Conservation (phyloP, 2,888 invertebrate genomes). For the Drosophila basisetae region DNA sequence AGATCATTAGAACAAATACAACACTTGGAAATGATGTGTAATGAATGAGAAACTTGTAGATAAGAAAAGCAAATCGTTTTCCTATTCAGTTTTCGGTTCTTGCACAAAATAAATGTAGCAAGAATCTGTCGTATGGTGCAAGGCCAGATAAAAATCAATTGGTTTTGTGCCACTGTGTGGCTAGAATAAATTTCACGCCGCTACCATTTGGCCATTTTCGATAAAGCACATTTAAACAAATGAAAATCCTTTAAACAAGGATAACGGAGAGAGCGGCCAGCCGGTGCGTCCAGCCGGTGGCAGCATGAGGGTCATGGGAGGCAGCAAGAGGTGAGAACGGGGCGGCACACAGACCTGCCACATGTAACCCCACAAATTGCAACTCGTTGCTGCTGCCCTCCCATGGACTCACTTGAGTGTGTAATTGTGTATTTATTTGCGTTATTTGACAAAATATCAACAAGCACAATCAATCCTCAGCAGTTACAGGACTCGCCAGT, state of each 20-base stretch:
- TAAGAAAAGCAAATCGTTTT: background rate
- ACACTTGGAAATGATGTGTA: background rate
- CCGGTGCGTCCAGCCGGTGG: slow-evolving; percentile 2
- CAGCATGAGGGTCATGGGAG: slow-evolving; percentile 2
- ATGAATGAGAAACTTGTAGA: background rate
- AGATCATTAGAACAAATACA: background rate
- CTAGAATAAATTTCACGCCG: slow-evolving; percentile 52
- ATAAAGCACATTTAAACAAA: slow-evolving; percentile 81
- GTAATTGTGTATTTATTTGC: slow-evolving; percentile 85
- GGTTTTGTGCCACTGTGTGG: slow-evolving; percentile 47
- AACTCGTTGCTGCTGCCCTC: slow-evolving; percentile 20
- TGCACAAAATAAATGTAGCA: background rate
- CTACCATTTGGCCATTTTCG: slow-evolving; percentile 74
- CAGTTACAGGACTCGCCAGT: slow-evolving; percentile 57
- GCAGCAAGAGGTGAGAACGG: background rate
- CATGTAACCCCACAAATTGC: slow-evolving; percentile 62
- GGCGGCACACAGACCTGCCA: slow-evolving; percentile 26
- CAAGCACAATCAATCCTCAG: slow-evolving; percentile 83
- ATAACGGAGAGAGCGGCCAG: slow-evolving; percentile 44
- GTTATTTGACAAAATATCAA: slow-evolving; percentile 84
- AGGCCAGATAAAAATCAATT: no score
- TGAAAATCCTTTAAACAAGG: slow-evolving; percentile 81
- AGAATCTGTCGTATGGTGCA: background rate
- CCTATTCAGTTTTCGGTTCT: background rate
- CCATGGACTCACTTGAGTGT: slow-evolving; percentile 82